Evolutionary conservation across 2,888 invertebrate genomes (phyloP).

Genomic region (Agonopterix heracliana): DNA sequence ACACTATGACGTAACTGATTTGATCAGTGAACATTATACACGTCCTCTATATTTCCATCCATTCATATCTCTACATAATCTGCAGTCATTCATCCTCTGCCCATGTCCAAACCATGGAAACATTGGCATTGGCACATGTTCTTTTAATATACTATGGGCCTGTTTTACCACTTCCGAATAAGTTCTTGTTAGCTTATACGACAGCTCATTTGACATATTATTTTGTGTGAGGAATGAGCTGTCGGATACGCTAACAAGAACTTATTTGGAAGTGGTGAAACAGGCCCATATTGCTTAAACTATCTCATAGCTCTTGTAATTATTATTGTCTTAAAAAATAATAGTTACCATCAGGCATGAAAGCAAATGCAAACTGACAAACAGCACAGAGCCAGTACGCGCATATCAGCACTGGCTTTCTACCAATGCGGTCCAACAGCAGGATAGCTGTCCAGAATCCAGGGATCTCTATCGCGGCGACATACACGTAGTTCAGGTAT

Average conservation of each 20-base stretch:
- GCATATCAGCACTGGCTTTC: constrained; percentile 77
- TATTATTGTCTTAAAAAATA: no score
- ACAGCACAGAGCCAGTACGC: constrained; percentile 79
- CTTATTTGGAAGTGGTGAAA: no score
- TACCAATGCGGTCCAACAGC: constrained; percentile 78
- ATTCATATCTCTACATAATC: neutral
- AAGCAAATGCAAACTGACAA: constrained; percentile 78
- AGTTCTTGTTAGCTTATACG: no score
- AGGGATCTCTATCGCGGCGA: constrained; percentile 82
- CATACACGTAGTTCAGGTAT: constrained; percentile 81
- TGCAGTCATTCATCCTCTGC: neutral
- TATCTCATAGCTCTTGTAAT: no score
- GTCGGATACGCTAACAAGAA: no score
- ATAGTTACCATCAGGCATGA: constrained; percentile 71
- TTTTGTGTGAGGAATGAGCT: no score
- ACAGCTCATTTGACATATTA: no score
- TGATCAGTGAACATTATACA: neutral
- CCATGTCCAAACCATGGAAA: neutral
- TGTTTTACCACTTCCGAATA: no score
- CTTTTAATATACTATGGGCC: neutral
- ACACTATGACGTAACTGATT: neutral
- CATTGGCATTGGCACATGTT: neutral
- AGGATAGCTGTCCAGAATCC: constrained; percentile 80
- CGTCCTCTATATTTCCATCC: neutral
- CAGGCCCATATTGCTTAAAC: no score